Evolutionary conservation across 37 sponge, comb jelly and placozoan genomes (phyloP), one percentile per base, ranked within the genome.

Genomic region (Diacarnus erythraeanus): DNA sequence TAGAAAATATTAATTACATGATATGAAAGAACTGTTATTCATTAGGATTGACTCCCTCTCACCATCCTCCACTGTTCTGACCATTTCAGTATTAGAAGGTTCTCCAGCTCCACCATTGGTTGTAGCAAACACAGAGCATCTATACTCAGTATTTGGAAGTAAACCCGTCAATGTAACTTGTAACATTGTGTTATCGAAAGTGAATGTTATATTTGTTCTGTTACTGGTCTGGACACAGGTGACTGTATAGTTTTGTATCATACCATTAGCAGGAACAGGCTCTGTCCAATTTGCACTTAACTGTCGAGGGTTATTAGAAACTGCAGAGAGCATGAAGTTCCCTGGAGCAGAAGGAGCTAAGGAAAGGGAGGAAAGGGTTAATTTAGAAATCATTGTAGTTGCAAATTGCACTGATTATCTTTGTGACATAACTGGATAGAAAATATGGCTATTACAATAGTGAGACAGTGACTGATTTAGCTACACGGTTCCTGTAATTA

Each of bases 21-120:
- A n/a, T n/a, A n/a, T n/a, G n/a, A n/a, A n/a, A n/a, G n/a, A n/a
- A n/a, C n/a, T n/a, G n/a, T n/a, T n/a, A n/a, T n/a, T n/a, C n/a
- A n/a, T n/a, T n/a, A n/a, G n/a, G n/a, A n/a, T n/a, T n/a, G n/a
- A n/a, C n/a, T n/a, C n/a, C n/a, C 57, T 59, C 77, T 58, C 38
- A 83, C 78, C 80, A 59, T 22, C 73, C 76, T 87, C 82, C 26
- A 9, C 63, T 42, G 88, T 87, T 70, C 4, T 67, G 15, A 4
- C 58, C 18, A 42, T 5, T 25, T 43, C 70, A 67, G 70, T 1
- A 38, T 47, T 54, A 25, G 83, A 83, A 30, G 69, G 29, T 17
- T 36, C 33, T 57, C 89, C 81, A 34, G 57, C 61, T n/a, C 89
- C 89, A 41, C 37, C 79, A 78, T 38, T 66, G 22, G 89, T 88